These are phyloP conservation scores for Limosa lapponica DNA, from an alignment of 2,797 vertebrate genomes.

Conservation along the genomic window DNA sequence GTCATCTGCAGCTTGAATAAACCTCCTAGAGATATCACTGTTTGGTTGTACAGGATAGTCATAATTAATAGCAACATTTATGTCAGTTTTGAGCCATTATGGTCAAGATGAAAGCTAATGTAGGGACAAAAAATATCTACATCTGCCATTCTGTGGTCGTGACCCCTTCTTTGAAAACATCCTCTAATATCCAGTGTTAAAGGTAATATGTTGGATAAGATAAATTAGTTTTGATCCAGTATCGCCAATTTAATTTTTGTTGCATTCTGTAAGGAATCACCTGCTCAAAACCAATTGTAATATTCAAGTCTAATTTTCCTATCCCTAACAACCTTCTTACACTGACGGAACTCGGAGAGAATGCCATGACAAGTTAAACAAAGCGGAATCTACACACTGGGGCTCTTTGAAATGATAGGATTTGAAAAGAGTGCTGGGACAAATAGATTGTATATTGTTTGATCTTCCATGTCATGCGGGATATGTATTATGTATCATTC, in stretches of 20 bases:
- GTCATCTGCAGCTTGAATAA: conserved; percentile 35
- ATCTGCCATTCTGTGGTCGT: not conserved
- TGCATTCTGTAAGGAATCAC: not conserved
- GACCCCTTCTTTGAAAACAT: not conserved
- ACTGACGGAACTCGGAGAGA: not conserved
- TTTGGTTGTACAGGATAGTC: not conserved
- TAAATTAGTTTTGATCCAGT: not conserved
- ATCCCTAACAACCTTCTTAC: not conserved
- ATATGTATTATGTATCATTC: not conserved
- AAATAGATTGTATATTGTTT: not conserved
- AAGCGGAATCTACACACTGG: not conserved
- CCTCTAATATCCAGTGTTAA: not conserved
- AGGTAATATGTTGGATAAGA: not conserved
- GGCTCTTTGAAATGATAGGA: not conserved
- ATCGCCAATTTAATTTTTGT: not conserved
- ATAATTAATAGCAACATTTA: not conserved
- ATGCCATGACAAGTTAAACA: not conserved
- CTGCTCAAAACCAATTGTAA: not conserved
- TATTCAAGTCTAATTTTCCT: not conserved
- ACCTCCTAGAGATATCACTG: not conserved
- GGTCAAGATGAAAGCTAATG: not conserved
- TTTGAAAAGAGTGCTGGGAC: not conserved
- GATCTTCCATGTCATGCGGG: not conserved
- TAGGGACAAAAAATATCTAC: not conserved
- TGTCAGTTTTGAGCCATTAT: conserved; percentile 6